phyloP scores from a whole-genome alignment of 92 coral and sea anemone species.

The Zoanthus solanderi region DNA sequence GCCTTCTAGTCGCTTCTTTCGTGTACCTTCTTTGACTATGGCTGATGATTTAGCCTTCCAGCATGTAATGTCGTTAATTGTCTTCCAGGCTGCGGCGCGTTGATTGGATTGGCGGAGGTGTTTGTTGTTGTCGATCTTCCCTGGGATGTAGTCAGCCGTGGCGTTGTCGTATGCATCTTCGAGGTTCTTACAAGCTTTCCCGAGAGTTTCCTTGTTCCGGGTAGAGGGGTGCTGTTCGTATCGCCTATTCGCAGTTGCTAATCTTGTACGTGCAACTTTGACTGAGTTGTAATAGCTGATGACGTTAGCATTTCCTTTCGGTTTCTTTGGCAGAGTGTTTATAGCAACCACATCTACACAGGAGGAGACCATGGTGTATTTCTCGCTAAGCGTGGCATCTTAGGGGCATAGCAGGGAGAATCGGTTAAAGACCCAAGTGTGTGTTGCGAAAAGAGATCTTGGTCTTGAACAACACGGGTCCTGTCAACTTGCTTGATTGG shows the following conservation, averaged over 20 bases:
- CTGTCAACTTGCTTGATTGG: conserved; percentile 37
- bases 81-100: neutral
- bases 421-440: neutral
- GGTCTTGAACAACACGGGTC: neutral
- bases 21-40: neutral
- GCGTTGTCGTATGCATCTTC: neutral
- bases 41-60: conserved; percentile 31
- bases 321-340: conserved; percentile 32
- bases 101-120: neutral
- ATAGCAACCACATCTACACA: conserved; percentile 12
- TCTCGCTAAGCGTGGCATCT: neutral
- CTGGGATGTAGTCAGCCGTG: conserved; percentile 34
- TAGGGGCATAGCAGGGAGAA: neutral
- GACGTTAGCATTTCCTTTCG: neutral
- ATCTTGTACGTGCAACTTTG: neutral
- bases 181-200: neutral
- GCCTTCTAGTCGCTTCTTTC: conserved; percentile 19
- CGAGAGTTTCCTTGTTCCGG: neutral
- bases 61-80: conserved; percentile 21
- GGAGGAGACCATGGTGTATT: conserved; percentile 14
- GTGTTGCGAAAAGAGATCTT: neutral
- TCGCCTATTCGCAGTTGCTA: conserved; percentile 16
- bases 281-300: neutral
- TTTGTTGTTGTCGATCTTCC: conserved; percentile 33
- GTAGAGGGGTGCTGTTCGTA: neutral